These are phyloP conservation scores for Acanthosepion pharaonis DNA, from an alignment of 2,888 invertebrate species.

Conservation along the genomic window DNA sequence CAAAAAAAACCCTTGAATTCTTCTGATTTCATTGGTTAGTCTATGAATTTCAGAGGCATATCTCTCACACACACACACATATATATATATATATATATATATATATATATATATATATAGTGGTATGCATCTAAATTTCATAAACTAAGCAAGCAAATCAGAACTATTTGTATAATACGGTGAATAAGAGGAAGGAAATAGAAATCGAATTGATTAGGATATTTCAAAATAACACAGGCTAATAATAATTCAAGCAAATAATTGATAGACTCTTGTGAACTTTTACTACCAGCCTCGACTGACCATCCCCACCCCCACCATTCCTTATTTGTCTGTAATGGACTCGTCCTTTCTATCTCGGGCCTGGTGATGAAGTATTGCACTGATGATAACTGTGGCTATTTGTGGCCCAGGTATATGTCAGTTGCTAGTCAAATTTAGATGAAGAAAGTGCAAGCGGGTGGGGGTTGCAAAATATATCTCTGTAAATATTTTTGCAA, in stretches of 20 bases:
- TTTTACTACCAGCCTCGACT: background rate
- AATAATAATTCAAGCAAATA: slow-evolving; percentile 33
- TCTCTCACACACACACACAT: background rate
- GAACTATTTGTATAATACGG: slow-evolving; percentile 11
- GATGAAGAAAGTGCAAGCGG: background rate
- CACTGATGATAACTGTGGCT: slow-evolving; percentile 1
- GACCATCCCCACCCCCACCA: background rate
- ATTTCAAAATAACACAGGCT: slow-evolving; percentile 23
- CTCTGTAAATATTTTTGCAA: background rate
- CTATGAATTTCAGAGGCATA: background rate
- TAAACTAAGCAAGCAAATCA: slow-evolving; percentile 12
- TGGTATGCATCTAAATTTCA: background rate
- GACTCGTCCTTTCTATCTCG: background rate
- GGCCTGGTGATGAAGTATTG: slow-evolving; percentile 21
- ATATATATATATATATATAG: background rate
- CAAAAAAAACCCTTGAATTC: background rate
- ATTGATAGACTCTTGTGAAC: slow-evolving; percentile 33
- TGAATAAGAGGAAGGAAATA: slow-evolving; percentile 4
- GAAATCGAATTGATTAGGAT: slow-evolving; percentile 10
- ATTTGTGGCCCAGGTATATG: slow-evolving; percentile 33
- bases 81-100: background rate
- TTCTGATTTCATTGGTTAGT: background rate
- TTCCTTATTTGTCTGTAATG: background rate
- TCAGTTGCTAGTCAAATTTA: slow-evolving; percentile 33
- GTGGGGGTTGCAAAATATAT: background rate